Conservation (phyloP, 2,888 invertebrate species). For the Drosophila dives region DNA sequence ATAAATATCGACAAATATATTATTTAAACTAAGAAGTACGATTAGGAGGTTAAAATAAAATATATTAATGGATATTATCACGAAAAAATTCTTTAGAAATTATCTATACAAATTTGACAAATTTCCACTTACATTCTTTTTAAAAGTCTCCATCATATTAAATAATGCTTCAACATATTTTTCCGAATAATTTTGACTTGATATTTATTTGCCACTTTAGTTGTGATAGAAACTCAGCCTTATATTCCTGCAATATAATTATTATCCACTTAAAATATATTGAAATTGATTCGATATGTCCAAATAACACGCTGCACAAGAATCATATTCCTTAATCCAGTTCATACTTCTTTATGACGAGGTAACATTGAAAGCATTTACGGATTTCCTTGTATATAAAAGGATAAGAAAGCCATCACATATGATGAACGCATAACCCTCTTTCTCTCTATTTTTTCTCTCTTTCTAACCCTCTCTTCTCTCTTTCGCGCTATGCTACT, state of each 20-base stretch:
- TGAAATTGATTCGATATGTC: not conserved
- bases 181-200: not conserved
- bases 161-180: not conserved
- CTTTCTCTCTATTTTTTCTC: not conserved
- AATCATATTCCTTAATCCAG: not conserved
- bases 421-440: slow-evolving; percentile 10
- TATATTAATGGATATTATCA: not conserved
- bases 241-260: not conserved
- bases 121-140: too few relatives aligned
- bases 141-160: not conserved
- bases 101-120: not conserved
- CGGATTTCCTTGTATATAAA: not conserved
- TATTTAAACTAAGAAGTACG: not conserved
- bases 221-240: not conserved
- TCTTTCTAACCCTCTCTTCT: not conserved
- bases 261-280: not conserved
- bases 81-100: not conserved
- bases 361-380: not conserved
- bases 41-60: not conserved
- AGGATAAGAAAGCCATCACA: not conserved
- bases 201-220: not conserved
- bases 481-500: not conserved
- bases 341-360: not conserved
- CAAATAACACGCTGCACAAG: not conserved
- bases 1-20: not conserved